These are phyloP conservation scores for Taeniopygia guttata DNA, from an alignment of 2,797 vertebrate genomes.

Conservation along the genomic window DNA sequence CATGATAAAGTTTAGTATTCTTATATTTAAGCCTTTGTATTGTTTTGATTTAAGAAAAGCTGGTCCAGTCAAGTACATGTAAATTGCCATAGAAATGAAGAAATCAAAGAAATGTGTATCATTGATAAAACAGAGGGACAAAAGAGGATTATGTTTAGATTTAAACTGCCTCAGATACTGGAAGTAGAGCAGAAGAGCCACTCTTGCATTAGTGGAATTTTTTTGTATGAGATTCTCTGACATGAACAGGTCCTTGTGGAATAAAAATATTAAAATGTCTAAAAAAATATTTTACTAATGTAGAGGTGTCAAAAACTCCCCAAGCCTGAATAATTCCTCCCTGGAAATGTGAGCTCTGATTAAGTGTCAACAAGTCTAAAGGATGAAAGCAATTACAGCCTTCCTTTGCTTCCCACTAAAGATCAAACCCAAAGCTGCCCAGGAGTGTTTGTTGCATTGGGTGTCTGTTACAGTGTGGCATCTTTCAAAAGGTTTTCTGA, in stretches of 20 bases:
- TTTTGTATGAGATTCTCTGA: neutral
- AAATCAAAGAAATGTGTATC: neutral
- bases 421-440: neutral
- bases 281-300: neutral
- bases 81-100: neutral
- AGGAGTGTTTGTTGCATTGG: neutral
- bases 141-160: neutral
- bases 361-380: neutral
- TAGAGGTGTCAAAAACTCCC: neutral
- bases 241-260: neutral
- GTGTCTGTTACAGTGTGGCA: neutral
- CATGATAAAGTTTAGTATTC: neutral
- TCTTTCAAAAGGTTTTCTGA: neutral
- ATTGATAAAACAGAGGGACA: neutral
- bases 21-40: neutral
- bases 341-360: neutral
- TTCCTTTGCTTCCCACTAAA: neutral
- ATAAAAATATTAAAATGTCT: neutral
- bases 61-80: neutral
- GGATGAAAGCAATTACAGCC: slow-evolving; percentile 3
- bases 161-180: neutral
- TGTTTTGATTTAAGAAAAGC: neutral
- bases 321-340: neutral
- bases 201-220: neutral
- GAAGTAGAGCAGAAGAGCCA: neutral